A percentile compares a stretch with the other conserved stretches of the same genome.
Conservation (phyloP, 2,888 invertebrate species). For the Tachystola acroxantha region DNA sequence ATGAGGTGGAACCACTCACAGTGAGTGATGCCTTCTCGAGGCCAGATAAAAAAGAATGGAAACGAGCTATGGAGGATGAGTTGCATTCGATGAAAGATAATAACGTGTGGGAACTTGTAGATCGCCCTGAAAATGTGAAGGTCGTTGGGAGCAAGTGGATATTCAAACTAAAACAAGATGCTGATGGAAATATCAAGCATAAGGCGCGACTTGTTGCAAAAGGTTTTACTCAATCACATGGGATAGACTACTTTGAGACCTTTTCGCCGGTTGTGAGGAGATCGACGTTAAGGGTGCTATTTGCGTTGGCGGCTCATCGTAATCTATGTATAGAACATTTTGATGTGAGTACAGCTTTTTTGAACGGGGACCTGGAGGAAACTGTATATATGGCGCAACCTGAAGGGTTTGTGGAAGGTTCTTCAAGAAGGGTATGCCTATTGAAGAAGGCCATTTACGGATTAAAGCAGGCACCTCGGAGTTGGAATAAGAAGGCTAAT, state of each 20-base stretch:
- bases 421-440: slow-evolving; percentile 6
- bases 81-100: slow-evolving; percentile 11
- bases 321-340: slow-evolving; percentile 6
- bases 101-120: slow-evolving; percentile 7
- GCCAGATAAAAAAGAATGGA: slow-evolving; percentile 11
- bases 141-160: slow-evolving; percentile 14
- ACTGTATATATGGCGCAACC: slow-evolving; percentile 11
- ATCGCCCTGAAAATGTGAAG: slow-evolving; percentile 4
- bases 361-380: slow-evolving; percentile 12
- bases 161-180: slow-evolving; percentile 9
- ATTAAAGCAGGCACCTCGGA: slow-evolving; percentile 12
- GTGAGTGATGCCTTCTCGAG: slow-evolving; percentile 3
- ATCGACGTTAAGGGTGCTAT: slow-evolving; percentile 10
- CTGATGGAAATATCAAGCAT: slow-evolving; percentile 5
- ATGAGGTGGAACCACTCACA: not conserved
- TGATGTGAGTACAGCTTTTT: slow-evolving; percentile 12
- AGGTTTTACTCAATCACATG: slow-evolving; percentile 11
- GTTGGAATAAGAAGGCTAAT: slow-evolving; percentile 14
- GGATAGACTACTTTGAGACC: slow-evolving; percentile 12
- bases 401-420: slow-evolving; percentile 1
- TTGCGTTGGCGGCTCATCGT: slow-evolving; percentile 9
- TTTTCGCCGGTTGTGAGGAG: slow-evolving; percentile 13
- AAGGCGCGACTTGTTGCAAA: slow-evolving; percentile 12
- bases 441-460: slow-evolving; percentile 13
- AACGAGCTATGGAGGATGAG: slow-evolving; percentile 10